Conservation (phyloP, 53 echinoderm and acorn worm species). For the Hippasteria phrygiana region DNA sequence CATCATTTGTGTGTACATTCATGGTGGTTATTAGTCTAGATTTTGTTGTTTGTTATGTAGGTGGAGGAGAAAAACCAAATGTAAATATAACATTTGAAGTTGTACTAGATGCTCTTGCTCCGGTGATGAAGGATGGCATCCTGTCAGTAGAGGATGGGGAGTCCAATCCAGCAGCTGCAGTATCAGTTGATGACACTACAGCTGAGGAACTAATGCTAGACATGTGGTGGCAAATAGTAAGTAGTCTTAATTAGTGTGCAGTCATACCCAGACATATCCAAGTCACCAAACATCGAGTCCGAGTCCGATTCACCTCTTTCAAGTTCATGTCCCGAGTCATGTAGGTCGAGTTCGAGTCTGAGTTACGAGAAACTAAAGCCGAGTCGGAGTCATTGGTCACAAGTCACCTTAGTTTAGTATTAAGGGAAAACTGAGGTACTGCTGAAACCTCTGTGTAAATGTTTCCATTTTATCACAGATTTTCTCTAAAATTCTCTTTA, state of each 20-base stretch:
- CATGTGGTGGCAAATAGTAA: conserved; percentile 23
- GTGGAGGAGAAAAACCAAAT: conserved; percentile 34
- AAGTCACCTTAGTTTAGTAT: too few relatives aligned
- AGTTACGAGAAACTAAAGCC: background rate
- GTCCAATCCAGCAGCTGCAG: background rate
- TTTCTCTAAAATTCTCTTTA: background rate
- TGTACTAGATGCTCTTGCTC: conserved; percentile 26
- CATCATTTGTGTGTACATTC: background rate
- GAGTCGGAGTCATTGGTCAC: too few relatives aligned
- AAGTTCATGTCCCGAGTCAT: background rate
- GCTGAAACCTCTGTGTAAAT: background rate
- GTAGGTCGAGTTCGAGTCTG: background rate
- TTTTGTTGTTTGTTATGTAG: conserved; percentile 1
- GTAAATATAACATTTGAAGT: background rate
- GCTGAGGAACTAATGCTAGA: background rate
- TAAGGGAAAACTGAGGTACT: background rate
- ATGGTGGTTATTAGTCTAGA: background rate
- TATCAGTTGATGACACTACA: background rate
- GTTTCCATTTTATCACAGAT: background rate
- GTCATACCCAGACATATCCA: background rate
- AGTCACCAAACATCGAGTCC: background rate
- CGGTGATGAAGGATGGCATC: conserved; percentile 33
- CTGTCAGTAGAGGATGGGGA: conserved; percentile 9
- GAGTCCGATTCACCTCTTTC: background rate
- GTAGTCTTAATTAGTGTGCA: background rate